A percentile compares a stretch with the other conserved stretches of the same genome.
These are phyloP conservation scores for Drosophila mimica DNA, from an alignment of 2,888 invertebrate species.

Conservation along the genomic window DNA sequence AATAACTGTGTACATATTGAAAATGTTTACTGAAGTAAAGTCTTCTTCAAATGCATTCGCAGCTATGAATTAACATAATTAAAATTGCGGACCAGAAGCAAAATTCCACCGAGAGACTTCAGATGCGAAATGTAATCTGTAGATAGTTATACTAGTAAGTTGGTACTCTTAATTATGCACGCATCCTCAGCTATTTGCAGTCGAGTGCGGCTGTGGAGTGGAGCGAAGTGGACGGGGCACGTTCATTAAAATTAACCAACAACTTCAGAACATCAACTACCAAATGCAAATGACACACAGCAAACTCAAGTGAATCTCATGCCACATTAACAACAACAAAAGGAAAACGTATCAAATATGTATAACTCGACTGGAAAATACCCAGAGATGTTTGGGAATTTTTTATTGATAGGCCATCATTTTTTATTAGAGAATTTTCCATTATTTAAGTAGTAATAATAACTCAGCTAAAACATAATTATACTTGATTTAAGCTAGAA, in stretches of 20 bases:
- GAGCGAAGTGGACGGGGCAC: constrained; percentile 3
- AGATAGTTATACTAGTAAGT: neutral
- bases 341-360: neutral
- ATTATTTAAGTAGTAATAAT: neutral
- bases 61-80: neutral
- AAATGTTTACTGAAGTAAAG: neutral
- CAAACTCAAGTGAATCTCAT: constrained; percentile 8
- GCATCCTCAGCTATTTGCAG: constrained; percentile 8
- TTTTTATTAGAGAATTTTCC: too few species aligned
- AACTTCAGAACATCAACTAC: constrained; percentile 10
- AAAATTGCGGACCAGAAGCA: neutral
- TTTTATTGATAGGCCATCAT: neutral
- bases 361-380: constrained; percentile 4
- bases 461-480: neutral
- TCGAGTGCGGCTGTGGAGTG: constrained; percentile 1
- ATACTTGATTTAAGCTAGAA: neutral
- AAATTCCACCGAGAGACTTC: neutral
- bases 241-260: constrained; percentile 12
- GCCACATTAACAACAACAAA: constrained; percentile 11
- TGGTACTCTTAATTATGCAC: constrained; percentile 12
- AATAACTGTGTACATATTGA: constrained; percentile 4
- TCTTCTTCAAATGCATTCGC: neutral
- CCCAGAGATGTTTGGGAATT: neutral
- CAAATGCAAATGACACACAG: constrained; percentile 12
- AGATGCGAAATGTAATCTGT: constrained; percentile 5